phyloP scores from a whole-genome alignment of 1,140 invertebrate genomes.

The Ectropis grisescens region DNA sequence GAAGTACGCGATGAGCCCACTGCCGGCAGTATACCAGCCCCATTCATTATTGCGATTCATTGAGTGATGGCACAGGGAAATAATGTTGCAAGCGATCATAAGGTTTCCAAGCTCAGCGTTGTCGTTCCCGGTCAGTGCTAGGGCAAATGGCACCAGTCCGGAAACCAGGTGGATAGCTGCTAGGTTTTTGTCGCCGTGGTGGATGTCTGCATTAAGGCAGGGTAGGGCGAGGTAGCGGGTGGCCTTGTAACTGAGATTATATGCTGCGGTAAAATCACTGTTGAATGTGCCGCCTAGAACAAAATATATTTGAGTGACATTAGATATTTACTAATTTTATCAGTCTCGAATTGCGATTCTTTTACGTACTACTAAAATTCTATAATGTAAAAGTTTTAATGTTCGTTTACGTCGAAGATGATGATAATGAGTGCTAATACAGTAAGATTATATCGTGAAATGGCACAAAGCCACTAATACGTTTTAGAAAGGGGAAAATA shows the following conservation, averaged over 20 bases:
- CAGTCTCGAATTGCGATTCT: neutral
- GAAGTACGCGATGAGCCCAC: slow-evolving; percentile 39
- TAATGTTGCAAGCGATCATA: slow-evolving; percentile 36
- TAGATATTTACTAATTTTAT: neutral
- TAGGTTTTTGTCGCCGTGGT: slow-evolving; percentile 22
- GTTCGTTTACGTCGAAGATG: neutral
- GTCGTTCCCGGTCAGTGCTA: slow-evolving; percentile 34
- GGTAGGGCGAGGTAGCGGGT: slow-evolving; percentile 40
- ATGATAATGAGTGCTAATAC: neutral
- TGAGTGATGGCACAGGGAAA: slow-evolving; percentile 36
- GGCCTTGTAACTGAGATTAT: slow-evolving; percentile 35
- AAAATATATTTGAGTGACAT: slow-evolving; percentile 1
- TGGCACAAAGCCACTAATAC: too few relatives aligned
- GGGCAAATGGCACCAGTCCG: slow-evolving; percentile 37
- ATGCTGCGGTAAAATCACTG: slow-evolving; percentile 35
- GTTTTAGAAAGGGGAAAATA: too few relatives aligned
- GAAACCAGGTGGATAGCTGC: slow-evolving; percentile 34
- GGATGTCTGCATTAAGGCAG: slow-evolving; percentile 47
- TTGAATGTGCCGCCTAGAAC: slow-evolving; percentile 34
- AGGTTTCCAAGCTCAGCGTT: slow-evolving; percentile 35
- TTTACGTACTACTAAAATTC: neutral
- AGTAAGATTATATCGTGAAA: too few relatives aligned
- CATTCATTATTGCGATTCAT: slow-evolving; percentile 24
- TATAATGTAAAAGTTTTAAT: neutral
- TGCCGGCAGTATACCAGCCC: slow-evolving; percentile 48